Conservation (phyloP, 64 coral and sea anemone genomes). For the Platygyra sinensis region DNA sequence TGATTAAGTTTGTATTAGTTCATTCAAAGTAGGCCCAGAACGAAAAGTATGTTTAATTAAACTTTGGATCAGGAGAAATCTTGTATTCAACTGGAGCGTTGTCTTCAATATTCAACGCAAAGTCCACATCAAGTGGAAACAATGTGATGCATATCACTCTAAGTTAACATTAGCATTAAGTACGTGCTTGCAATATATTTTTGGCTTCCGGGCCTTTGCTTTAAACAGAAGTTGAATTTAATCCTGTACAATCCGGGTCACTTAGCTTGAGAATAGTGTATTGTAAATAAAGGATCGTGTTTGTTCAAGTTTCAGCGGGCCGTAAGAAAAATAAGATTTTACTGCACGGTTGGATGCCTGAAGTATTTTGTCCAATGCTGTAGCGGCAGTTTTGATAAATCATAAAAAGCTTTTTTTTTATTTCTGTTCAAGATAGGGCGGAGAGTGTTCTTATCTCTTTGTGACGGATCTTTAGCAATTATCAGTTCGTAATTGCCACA, state of each 20-base stretch:
- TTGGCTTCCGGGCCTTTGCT: neutral
- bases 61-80: neutral
- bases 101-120: neutral
- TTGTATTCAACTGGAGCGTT: neutral
- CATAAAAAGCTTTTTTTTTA: neutral
- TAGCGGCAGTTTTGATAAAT: neutral
- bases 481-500: neutral
- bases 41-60: neutral
- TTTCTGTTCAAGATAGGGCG: neutral
- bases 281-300: conserved; percentile 33
- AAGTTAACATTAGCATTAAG: neutral
- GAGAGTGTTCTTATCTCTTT: conserved; percentile 2
- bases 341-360: neutral
- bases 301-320: neutral
- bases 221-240: neutral
- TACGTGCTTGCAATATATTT: neutral
- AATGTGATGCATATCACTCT: neutral
- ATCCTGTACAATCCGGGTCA: neutral
- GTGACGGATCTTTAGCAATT: neutral
- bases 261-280: conserved; percentile 5
- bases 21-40: neutral
- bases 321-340: neutral
- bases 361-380: conserved; percentile 11
- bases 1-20: conserved; percentile 2
- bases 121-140: neutral